Evolutionary conservation across 2,113 vertebrate genomes (phyloP), one percentile per base, ranked within the genome.

Genomic region (Falcunculus frontatus): DNA sequence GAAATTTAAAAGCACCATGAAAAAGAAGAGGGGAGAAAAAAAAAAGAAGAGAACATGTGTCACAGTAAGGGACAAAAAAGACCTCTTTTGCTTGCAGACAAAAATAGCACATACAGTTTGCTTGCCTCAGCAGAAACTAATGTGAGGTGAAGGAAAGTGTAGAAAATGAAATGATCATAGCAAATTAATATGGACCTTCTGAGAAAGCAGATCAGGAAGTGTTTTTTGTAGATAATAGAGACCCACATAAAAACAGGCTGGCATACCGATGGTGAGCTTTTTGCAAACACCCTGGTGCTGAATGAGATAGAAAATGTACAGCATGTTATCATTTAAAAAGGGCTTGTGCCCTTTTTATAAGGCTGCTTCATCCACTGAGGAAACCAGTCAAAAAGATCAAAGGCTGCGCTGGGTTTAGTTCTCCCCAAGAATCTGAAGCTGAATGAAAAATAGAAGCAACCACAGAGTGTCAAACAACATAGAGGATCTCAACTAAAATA

Each of bases 101-200:
- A 92, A 85, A 96, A 84, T 22, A 95, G 7, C 30, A 59, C 42
- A 47, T 88, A 25, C 26, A 77, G 20, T 96, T 95, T 97, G 49
- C 85, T 72, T 95, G 77, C 53, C 83, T 96, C 92, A 94, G 84
- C 93, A 94, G 87, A 97, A 96, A 93, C 23, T 94, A 93, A 94
- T 75, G 90, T 0, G 21, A 97, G 72, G 84, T 87, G 41, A 97
- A 97, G 95, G 87, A 92, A 75, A 89, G 56, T 3, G 0, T 95
- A 91, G 91, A 97, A 97, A 95, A 95, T 93, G 46, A 94, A 97
- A 95, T 60, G 65, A 96, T 95, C 65, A 96, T 37, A 95, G 49
- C 69, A 97, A 97, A 97, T 96, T 82, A 97, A 96, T 92, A 72
- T 59, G 60, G 80, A 95, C 85, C 53, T 96, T 97, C 84, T 75